Evolutionary conservation across 1,140 invertebrate genomes (phyloP).

Genomic region (Macrobrachium nipponense): DNA sequence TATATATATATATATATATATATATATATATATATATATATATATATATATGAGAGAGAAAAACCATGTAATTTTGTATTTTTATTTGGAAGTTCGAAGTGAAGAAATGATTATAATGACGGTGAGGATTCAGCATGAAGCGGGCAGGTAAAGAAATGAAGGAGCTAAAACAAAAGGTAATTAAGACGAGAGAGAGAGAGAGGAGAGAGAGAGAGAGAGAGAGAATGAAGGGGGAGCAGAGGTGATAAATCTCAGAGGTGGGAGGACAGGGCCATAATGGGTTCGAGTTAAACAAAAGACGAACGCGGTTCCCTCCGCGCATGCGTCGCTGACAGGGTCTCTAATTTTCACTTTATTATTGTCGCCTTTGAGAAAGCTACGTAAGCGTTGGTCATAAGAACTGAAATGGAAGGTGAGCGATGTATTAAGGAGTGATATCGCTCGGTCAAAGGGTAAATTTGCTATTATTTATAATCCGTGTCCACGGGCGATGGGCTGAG

Average conservation of each 20-base stretch:
- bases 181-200: background rate
- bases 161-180: background rate
- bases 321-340: constrained; percentile 59
- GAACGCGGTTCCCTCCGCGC: constrained; percentile 49
- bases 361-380: constrained; percentile 55
- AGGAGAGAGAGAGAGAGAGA: constrained; percentile 12
- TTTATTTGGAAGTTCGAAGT: no score
- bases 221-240: background rate
- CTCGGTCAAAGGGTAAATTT: background rate
- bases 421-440: constrained; percentile 7
- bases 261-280: constrained; percentile 59
- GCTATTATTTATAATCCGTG: constrained; percentile 46
- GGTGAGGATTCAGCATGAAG: no score
- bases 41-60: no score
- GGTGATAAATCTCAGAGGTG: constrained; percentile 34
- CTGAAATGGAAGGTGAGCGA: constrained; percentile 25
- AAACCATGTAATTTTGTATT: no score
- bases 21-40: no score
- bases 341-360: constrained; percentile 62
- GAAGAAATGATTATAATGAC: no score
- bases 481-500: background rate
- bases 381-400: constrained; percentile 32
- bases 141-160: background rate
- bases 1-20: no score
- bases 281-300: constrained; percentile 61